Percentiles rank a stretch among this genome's conserved stretches.
These are phyloP conservation scores for Stichopus chloronotus DNA, from an alignment of 35 echinoderm and acorn worm species.

Conservation along the genomic window DNA sequence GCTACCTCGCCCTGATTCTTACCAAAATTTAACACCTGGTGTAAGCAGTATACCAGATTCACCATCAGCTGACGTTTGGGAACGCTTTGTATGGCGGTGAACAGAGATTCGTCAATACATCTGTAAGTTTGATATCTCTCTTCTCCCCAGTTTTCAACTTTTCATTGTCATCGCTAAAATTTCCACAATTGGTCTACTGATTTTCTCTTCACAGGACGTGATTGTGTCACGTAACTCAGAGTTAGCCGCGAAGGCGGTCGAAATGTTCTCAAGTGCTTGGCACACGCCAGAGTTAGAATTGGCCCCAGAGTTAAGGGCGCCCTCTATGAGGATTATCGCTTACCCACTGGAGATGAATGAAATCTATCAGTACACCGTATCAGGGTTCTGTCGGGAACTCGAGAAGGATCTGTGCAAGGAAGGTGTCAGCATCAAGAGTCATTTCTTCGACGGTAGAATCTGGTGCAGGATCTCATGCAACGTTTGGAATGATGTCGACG, in stretches of 20 bases:
- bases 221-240: background rate
- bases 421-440: background rate
- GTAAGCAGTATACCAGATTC: no score
- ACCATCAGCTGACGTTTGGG: no score
- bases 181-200: background rate
- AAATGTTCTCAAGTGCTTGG: background rate
- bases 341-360: background rate
- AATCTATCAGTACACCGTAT: background rate
- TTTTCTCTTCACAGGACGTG: slow-evolving; percentile 1
- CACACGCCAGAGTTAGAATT: background rate
- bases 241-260: background rate
- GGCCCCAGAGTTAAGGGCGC: background rate
- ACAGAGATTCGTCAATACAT: background rate
- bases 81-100: background rate
- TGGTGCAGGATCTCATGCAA: slow-evolving; percentile 38
- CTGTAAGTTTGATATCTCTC: background rate
- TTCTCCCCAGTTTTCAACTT: background rate
- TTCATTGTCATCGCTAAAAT: background rate
- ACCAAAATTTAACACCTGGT: no score
- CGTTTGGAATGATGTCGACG: slow-evolving; percentile 38
- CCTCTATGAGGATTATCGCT: background rate
- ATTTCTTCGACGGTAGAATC: background rate
- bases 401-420: background rate
- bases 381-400: background rate
- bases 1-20: no score